Percentiles rank a stretch among this genome's conserved stretches.
Evolutionary conservation across 2,797 vertebrate species (phyloP).

Genomic region (Chromis chromis): DNA sequence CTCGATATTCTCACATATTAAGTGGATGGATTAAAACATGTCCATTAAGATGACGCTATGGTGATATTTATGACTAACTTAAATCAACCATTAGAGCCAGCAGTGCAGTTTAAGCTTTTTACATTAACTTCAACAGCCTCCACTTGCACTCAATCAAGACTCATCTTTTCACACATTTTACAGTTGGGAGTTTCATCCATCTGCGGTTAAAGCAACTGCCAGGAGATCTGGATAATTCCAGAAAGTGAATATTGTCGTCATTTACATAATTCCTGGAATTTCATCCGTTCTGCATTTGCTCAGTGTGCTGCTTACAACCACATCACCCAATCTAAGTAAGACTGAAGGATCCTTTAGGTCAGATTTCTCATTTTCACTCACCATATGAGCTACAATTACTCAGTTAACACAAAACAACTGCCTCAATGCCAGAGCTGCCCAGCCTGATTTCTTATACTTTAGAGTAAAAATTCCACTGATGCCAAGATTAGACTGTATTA

Average conservation of each 20-base stretch:
- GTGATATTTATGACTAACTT: not conserved
- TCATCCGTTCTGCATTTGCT: too few relatives aligned
- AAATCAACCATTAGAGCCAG: constrained; percentile 3
- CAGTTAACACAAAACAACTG: too few relatives aligned
- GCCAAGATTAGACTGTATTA: too few relatives aligned
- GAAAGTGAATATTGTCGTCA: not conserved
- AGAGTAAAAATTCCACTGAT: too few relatives aligned
- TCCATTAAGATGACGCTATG: not conserved
- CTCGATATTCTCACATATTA: not conserved
- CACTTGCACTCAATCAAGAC: not conserved
- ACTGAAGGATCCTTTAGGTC: too few relatives aligned
- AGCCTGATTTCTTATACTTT: too few relatives aligned
- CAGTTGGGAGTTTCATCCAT: not conserved
- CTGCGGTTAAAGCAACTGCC: not conserved
- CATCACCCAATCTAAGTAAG: too few relatives aligned
- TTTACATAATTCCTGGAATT: not conserved
- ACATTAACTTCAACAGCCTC: not conserved
- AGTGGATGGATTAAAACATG: not conserved
- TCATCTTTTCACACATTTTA: not conserved
- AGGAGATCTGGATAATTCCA: not conserved
- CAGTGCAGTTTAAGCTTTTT: constrained; percentile 4
- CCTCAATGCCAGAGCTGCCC: too few relatives aligned
- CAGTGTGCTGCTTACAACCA: too few relatives aligned
- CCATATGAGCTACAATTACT: too few relatives aligned
- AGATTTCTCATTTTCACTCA: too few relatives aligned